Percentiles rank a stretch among this genome's conserved stretches.
phyloP scores from a whole-genome alignment of 2,797 vertebrate genomes.

The Channa striata region DNA sequence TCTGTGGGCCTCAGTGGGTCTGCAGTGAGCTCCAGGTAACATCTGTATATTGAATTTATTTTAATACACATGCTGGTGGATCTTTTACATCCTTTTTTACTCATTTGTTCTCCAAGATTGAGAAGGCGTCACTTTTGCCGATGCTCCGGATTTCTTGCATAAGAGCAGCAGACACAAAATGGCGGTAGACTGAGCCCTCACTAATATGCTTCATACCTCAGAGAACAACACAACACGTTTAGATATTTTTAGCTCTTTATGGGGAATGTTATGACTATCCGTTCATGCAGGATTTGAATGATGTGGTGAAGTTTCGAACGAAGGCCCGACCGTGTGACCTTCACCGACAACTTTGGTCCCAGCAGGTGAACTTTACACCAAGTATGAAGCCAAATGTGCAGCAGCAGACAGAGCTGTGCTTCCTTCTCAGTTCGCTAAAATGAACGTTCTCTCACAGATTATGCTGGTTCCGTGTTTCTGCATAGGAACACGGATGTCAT shows the following conservation, averaged over 20 bases:
- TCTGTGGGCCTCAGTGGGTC: too few relatives aligned
- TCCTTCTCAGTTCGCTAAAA: neutral
- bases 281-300: neutral
- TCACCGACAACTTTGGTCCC: neutral
- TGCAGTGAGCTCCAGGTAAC: neutral
- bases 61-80: neutral
- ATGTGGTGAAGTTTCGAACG: neutral
- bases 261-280: neutral
- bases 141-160: conserved; percentile 24
- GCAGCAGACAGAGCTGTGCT: neutral
- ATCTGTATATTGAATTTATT: neutral
- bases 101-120: neutral
- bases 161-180: conserved; percentile 66
- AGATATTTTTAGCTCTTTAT: neutral
- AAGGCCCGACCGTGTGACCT: conserved; percentile 7
- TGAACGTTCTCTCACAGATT: neutral
- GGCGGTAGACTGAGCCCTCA: conserved; percentile 57
- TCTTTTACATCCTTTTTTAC: neutral
- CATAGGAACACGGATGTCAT: neutral
- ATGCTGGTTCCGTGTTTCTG: neutral
- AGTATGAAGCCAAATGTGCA: neutral
- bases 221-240: neutral
- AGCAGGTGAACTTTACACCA: neutral
- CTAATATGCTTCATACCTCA: conserved; percentile 33
- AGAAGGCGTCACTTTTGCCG: neutral